phyloP scores from a whole-genome alignment of 2,113 vertebrate genomes.

The Anolis carolinensis region DNA sequence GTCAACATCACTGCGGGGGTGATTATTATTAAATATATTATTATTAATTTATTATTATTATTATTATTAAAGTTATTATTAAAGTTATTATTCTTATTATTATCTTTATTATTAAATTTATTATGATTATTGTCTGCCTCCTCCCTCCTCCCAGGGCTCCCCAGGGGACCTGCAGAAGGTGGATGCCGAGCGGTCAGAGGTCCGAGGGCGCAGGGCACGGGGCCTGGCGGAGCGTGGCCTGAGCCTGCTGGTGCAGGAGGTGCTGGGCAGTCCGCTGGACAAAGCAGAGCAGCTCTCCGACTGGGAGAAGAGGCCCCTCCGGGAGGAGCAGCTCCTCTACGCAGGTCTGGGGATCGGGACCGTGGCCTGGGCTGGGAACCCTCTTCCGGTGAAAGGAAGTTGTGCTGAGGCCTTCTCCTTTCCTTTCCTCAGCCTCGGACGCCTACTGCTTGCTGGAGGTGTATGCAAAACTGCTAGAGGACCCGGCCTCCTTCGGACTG shows the following conservation, averaged over 20 bases:
- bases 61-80: no score
- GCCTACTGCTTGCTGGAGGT: slow-evolving; percentile 88
- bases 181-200: neutral
- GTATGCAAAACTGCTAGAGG: slow-evolving; percentile 73
- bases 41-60: no score
- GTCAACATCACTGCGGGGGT: no score
- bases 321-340: slow-evolving; percentile 83
- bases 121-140: neutral
- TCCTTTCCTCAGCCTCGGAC: slow-evolving; percentile 67
- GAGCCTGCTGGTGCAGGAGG: slow-evolving; percentile 85
- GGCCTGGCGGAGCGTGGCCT: slow-evolving; percentile 78
- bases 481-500: slow-evolving; percentile 75
- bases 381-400: no score
- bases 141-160: slow-evolving; percentile 58
- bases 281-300: slow-evolving; percentile 89
- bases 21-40: no score
- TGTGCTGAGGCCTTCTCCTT: no score
- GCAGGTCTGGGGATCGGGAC: slow-evolving; percentile 75
- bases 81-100: no score
- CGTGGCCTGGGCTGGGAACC: no score
- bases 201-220: slow-evolving; percentile 25
- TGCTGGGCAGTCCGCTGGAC: slow-evolving; percentile 85
- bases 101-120: no score
- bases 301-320: slow-evolving; percentile 87
- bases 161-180: slow-evolving; percentile 26